Percentiles rank a stretch among this genome's conserved stretches.
Evolutionary conservation across 2,888 invertebrate species (phyloP).

Genomic region (Drosophila putrida): DNA sequence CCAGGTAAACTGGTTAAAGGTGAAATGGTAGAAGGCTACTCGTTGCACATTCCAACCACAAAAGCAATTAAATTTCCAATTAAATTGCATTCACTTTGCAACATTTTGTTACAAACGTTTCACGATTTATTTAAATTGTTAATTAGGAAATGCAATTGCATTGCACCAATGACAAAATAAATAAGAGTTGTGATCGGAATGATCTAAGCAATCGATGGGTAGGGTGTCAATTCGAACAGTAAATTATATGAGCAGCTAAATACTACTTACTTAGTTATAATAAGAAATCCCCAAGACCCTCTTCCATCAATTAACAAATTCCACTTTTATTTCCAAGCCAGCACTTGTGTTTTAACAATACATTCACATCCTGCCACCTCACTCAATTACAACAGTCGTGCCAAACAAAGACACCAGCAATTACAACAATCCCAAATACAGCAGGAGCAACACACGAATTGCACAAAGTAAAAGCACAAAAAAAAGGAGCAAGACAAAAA

Average conservation of each 20-base stretch:
- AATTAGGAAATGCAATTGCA: conserved; percentile 78
- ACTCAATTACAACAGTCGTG: conserved; percentile 35
- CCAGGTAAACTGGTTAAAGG: conserved; percentile 28
- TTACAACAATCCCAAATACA: conserved; percentile 44
- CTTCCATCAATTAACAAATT: conserved; percentile 3
- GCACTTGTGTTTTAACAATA: conserved; percentile 5
- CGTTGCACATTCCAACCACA: conserved; percentile 70
- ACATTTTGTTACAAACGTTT: conserved; percentile 70
- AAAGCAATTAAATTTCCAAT: conserved; percentile 83
- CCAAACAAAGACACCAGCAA: conserved; percentile 59
- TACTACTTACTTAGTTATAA: background rate
- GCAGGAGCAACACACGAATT: conserved; percentile 17
- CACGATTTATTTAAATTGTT: conserved; percentile 82
- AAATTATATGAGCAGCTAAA: background rate
- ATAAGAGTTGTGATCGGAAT: conserved; percentile 39
- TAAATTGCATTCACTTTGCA: conserved; percentile 79
- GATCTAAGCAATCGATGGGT: background rate
- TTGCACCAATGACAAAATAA: conserved; percentile 62
- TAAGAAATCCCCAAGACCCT: background rate
- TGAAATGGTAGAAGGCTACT: conserved; percentile 38
- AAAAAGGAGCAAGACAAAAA: conserved; percentile 6
- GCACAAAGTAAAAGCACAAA: conserved; percentile 15
- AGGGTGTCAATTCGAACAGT: background rate
- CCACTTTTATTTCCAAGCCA: conserved; percentile 6
- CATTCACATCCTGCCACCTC: conserved; percentile 24